Conservation (phyloP, 2,113 vertebrate species). For the Hemichromis elongatus region DNA sequence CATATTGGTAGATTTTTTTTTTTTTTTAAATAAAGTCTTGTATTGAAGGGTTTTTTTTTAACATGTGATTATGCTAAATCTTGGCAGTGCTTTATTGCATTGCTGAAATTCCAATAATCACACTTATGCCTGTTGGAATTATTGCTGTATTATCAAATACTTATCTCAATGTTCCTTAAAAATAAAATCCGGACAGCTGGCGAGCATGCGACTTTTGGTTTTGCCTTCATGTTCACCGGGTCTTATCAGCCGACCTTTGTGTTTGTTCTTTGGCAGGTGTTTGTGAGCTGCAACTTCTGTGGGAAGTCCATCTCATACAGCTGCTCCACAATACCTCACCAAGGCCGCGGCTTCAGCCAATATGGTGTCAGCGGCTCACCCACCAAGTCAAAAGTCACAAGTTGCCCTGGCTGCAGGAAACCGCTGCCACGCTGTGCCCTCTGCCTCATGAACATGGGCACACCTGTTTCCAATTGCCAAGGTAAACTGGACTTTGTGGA, state of each 20-base stretch:
- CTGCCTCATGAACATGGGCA: slow-evolving; percentile 99
- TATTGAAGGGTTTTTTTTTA: not conserved
- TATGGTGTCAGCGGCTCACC: slow-evolving; percentile 96
- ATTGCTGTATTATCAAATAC: slow-evolving; percentile 20
- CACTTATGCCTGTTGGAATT: not conserved
- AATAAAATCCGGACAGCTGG: slow-evolving; percentile 43
- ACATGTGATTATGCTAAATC: not conserved
- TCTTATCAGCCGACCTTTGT: slow-evolving; percentile 36
- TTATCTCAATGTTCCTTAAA: slow-evolving; percentile 2
- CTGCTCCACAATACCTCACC: slow-evolving; percentile 91
- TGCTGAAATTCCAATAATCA: slow-evolving; percentile 1
- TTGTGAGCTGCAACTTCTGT: slow-evolving; percentile 99
- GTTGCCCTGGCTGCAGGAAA: slow-evolving; percentile 96
- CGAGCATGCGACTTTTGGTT: not conserved
- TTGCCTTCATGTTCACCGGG: not conserved
- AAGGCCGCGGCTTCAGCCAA: slow-evolving; percentile 95
- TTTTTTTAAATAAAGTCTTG: not conserved
- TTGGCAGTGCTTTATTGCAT: not conserved
- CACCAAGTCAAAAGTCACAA: slow-evolving; percentile 97
- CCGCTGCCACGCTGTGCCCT: slow-evolving; percentile 96
- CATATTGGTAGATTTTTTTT: not conserved
- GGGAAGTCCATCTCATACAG: slow-evolving; percentile 99
- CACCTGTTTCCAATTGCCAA: slow-evolving; percentile 92
- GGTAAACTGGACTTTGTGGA: slow-evolving; percentile 63
- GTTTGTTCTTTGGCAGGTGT: slow-evolving; percentile 79